These are phyloP conservation scores for Scolopax mira DNA, from an alignment of 2,113 vertebrate genomes.

Conservation along the genomic window DNA sequence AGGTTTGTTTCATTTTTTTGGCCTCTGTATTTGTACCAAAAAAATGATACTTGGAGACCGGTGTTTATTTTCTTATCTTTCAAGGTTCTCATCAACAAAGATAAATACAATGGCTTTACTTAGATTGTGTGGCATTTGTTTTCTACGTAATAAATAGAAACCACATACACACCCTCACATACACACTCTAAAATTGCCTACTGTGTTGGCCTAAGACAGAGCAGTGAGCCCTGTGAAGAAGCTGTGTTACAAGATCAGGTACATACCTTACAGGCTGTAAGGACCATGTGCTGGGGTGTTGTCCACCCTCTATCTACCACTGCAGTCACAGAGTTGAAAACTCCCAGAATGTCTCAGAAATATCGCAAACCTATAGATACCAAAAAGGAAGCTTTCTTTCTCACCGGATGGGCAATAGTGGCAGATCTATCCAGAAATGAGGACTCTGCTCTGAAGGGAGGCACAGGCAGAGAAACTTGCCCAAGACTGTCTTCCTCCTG, in stretches of 20 bases:
- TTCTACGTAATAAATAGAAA: background rate
- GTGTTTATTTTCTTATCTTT: background rate
- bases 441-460: background rate
- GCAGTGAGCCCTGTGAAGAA: background rate
- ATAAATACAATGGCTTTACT: background rate
- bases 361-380: background rate
- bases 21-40: background rate
- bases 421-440: background rate
- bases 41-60: background rate
- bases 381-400: background rate
- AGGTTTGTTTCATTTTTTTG: background rate
- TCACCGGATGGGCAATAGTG: background rate
- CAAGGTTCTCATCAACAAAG: background rate
- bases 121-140: background rate
- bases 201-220: background rate
- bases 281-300: background rate
- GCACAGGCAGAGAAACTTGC: rapidly evolving
- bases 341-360: background rate
- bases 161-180: background rate
- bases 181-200: background rate
- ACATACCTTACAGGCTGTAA: background rate
- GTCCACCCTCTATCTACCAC: background rate
- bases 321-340: background rate
- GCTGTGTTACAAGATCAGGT: rapidly evolving
- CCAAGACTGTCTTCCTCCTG: background rate